Base-by-base conservation (phyloP, 1,140 invertebrate species). In the Drosophila pallidifrons region DNA sequence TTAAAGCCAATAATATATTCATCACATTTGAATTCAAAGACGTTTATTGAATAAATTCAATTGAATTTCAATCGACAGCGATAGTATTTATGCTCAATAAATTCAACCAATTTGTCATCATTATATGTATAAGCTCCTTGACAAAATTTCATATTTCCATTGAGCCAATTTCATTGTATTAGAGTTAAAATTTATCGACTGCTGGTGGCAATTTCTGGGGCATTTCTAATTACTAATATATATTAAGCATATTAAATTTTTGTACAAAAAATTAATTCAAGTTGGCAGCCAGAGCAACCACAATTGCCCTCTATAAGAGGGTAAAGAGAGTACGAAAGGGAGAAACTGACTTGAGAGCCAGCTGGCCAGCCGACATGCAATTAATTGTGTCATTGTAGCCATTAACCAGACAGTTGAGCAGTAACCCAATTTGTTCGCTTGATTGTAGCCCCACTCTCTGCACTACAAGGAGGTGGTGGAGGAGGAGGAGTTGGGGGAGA, bases 361-460 rank as follows among this genome's bases (percentile, higher is more conserved):
- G 72, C 72, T 85, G 81, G 81, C 61, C 67, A 57, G 57, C 82
- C 79, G 78, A 80, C 82, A 87, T 87, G 83, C 83, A 83, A 87
- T 87, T 87, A 87, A 87, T 87, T 87, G 83, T 87, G 83, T 88
- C 83, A 87, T 87, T 87, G 80, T 88, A 88, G 77, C 83, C 83
- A 87, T 87, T 87, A 87, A 87, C 83, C 83, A 88, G 83, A 87
- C 83, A 87, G 83, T 87, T 87, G 83, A 87, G 83, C 83, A 87
- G 83, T 88, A 88, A 87, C 83, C 83, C 83, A 87, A 87, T 87
- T 87, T 87, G 83, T 79, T 79, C 76, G 79, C 79, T 67, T 87
- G 83, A 87, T 87, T 88, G 81, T 81, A 57, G 79, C 54, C 45
- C 25, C 15, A n/a, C 46, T 25, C 35, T 8, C 3, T 25, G 10